phyloP scores from a whole-genome alignment of 2,113 vertebrate genomes.

The Elaphurus davidianus region DNA sequence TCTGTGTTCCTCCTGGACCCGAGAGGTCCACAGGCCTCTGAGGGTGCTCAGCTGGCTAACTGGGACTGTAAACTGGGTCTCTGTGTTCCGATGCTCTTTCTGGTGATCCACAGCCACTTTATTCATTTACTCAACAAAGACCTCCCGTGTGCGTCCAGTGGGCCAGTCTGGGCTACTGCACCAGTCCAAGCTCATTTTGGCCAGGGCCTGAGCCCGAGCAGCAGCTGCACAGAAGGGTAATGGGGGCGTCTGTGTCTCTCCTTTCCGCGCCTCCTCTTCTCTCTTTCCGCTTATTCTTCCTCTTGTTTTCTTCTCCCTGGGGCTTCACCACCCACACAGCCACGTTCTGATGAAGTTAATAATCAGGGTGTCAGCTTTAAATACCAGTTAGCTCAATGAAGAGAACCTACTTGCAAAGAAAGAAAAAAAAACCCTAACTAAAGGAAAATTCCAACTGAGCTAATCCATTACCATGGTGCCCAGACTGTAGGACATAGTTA shows the following conservation, averaged over 20 bases:
- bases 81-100: neutral
- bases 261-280: neutral
- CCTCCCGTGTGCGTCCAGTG: accelerated
- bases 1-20: neutral
- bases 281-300: neutral
- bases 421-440: neutral
- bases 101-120: neutral
- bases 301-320: slow-evolving; percentile 36
- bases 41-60: neutral
- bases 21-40: neutral
- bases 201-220: neutral
- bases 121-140: neutral
- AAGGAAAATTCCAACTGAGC: neutral
- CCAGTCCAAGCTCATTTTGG: accelerated
- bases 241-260: neutral
- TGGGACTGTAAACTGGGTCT: accelerated
- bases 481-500: no score
- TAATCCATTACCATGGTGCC: neutral
- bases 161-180: neutral
- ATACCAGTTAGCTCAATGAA: slow-evolving; percentile 55
- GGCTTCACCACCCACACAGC: slow-evolving; percentile 59
- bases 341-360: slow-evolving; percentile 59
- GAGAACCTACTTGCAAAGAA: slow-evolving; percentile 46
- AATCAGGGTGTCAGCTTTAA: slow-evolving; percentile 61
- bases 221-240: neutral